Evolutionary conservation across 1,140 invertebrate species (phyloP).

Genomic region (Hypothenemus hampei): DNA sequence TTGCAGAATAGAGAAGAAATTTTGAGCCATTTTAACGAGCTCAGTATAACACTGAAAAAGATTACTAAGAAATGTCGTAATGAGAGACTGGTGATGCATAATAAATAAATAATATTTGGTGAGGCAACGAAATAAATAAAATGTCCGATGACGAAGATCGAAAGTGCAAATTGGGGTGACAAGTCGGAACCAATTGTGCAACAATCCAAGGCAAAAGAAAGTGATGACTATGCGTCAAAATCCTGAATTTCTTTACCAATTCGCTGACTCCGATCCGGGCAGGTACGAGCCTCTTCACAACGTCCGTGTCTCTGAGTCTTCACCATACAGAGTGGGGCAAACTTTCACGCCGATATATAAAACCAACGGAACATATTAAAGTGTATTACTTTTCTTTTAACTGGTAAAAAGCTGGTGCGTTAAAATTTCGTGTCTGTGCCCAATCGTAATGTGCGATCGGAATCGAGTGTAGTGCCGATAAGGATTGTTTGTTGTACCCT

Average conservation of each 20-base stretch:
- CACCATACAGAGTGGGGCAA: conserved; percentile 35
- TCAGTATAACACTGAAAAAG: too few species aligned
- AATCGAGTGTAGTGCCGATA: conserved; percentile 27
- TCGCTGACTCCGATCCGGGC: conserved; percentile 28
- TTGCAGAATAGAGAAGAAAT: too few species aligned
- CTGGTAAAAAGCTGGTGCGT: conserved; percentile 27
- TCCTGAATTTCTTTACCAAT: conserved; percentile 31
- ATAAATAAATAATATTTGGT: conserved; percentile 3
- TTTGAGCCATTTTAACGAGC: too few species aligned
- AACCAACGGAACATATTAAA: conserved; percentile 43
- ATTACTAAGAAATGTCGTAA: too few species aligned
- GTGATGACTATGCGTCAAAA: conserved; percentile 34
- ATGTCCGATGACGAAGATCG: conserved; percentile 19
- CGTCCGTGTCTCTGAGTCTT: conserved; percentile 18
- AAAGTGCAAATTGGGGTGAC: conserved; percentile 33
- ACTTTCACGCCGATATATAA: conserved; percentile 45
- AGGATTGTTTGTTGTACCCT: conserved; percentile 22
- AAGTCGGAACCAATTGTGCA: conserved; percentile 34
- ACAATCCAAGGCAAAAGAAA: conserved; percentile 35
- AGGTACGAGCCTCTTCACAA: conserved; percentile 27
- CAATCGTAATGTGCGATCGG: conserved; percentile 22
- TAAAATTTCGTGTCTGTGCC: conserved; percentile 21
- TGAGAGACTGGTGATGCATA: too few species aligned
- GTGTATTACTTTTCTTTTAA: conserved; percentile 40
- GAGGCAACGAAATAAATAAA: conserved; percentile 14